phyloP scores from a whole-genome alignment of 1,140 invertebrate genomes.

The Bombus confusus region DNA sequence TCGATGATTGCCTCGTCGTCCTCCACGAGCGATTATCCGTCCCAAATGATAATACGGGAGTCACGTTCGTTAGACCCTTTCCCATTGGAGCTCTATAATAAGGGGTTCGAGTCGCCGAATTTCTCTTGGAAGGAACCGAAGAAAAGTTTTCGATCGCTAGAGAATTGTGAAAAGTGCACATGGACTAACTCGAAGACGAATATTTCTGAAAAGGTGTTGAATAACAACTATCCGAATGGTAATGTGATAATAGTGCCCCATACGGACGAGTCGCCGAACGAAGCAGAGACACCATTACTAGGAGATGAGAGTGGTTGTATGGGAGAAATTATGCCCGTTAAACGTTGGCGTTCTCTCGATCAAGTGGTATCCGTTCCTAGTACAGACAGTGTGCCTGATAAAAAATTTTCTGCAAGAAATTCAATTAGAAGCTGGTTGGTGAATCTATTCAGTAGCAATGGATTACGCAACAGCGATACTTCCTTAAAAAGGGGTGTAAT shows the following conservation, averaged over 20 bases:
- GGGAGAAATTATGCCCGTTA: slow-evolving; percentile 83
- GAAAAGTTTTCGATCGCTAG: slow-evolving; percentile 75
- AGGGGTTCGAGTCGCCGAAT: slow-evolving; percentile 47
- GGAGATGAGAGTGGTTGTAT: slow-evolving; percentile 79
- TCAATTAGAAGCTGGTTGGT: slow-evolving; percentile 87
- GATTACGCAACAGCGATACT: slow-evolving; percentile 85
- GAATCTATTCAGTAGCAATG: slow-evolving; percentile 86
- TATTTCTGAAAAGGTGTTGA: slow-evolving; percentile 79
- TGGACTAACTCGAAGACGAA: slow-evolving; percentile 77
- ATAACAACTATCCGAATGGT: slow-evolving; percentile 84
- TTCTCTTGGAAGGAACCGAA: slow-evolving; percentile 70
- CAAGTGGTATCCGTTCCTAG: slow-evolving; percentile 83
- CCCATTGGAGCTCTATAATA: slow-evolving; percentile 69
- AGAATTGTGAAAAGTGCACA: slow-evolving; percentile 81
- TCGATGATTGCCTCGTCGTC: slow-evolving; percentile 84
- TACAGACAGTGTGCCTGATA: slow-evolving; percentile 79
- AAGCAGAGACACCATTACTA: slow-evolving; percentile 84
- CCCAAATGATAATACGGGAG: slow-evolving; percentile 77
- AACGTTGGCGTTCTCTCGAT: slow-evolving; percentile 91
- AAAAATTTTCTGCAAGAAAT: slow-evolving; percentile 82
- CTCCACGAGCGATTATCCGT: slow-evolving; percentile 81
- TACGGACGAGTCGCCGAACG: slow-evolving; percentile 69
- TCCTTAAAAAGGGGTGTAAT: slow-evolving; percentile 85
- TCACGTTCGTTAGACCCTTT: slow-evolving; percentile 83
- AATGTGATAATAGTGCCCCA: slow-evolving; percentile 79